These are phyloP conservation scores for Pachliopta kotzebuea DNA, from an alignment of 2,888 invertebrate species.

Conservation along the genomic window DNA sequence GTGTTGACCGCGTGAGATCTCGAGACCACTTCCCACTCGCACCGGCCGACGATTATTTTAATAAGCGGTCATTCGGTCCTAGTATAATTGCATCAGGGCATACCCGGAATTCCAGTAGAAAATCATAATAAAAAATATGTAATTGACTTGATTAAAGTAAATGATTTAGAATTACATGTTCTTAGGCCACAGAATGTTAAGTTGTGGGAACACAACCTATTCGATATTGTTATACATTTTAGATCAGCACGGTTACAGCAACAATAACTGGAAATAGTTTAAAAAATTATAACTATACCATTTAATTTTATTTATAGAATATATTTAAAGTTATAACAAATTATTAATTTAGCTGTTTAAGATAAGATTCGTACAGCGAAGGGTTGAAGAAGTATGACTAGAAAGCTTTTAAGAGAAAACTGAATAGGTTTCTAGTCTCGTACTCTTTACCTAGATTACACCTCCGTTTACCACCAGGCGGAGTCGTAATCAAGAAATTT, in stretches of 20 bases:
- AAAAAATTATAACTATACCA: not conserved
- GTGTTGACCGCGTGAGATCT: constrained; percentile 5
- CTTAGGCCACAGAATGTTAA: constrained; percentile 15
- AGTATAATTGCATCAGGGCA: constrained; percentile 50
- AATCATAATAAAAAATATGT: constrained; percentile 30
- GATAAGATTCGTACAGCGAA: too few species aligned
- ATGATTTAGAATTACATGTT: constrained; percentile 26
- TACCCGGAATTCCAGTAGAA: constrained; percentile 40
- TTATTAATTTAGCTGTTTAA: too few species aligned
- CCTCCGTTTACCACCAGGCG: too few species aligned
- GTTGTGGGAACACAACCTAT: constrained; percentile 22
- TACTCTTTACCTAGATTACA: too few species aligned
- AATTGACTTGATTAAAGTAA: constrained; percentile 31
- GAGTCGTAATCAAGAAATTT: too few species aligned
- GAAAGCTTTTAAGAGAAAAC: too few species aligned
- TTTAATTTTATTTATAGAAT: too few species aligned
- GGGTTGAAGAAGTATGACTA: too few species aligned
- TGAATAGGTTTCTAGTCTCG: too few species aligned
- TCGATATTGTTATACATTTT: not conserved
- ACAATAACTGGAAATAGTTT: too few species aligned
- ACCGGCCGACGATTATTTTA: constrained; percentile 58
- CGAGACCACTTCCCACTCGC: constrained; percentile 7
- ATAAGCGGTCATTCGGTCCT: constrained; percentile 66
- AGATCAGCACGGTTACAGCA: not conserved
- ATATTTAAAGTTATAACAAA: too few species aligned